These are phyloP conservation scores for Fragum sueziense DNA, from an alignment of 2,888 invertebrate genomes.

Conservation along the genomic window DNA sequence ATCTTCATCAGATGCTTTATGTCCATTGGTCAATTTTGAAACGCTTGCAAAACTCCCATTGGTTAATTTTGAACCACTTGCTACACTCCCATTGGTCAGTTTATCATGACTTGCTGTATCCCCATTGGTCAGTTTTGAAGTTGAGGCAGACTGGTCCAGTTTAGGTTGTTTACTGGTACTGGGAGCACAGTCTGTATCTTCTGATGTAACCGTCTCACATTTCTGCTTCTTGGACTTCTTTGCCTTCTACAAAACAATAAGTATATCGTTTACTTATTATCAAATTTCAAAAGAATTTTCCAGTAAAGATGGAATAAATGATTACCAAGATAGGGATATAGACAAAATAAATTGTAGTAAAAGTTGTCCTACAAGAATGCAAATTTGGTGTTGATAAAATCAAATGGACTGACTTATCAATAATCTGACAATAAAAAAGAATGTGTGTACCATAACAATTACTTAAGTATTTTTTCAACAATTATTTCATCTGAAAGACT, in stretches of 20 bases:
- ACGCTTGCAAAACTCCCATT: neutral
- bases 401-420: too few species aligned
- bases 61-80: slow-evolving; percentile 11
- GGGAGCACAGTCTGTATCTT: slow-evolving; percentile 51
- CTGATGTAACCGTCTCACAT: slow-evolving; percentile 43
- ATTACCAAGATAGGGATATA: too few species aligned
- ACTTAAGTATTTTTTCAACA: too few species aligned
- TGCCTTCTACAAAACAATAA: slow-evolving; percentile 83
- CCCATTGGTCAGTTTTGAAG: slow-evolving; percentile 56
- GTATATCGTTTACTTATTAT: too few species aligned
- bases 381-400: too few species aligned
- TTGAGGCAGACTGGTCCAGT: slow-evolving; percentile 27
- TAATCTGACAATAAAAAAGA: too few species aligned
- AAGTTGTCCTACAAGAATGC: too few species aligned
- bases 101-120: slow-evolving; percentile 61
- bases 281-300: too few species aligned
- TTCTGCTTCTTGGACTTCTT: slow-evolving; percentile 85
- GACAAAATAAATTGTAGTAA: too few species aligned
- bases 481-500: too few species aligned
- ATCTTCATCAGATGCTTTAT: slow-evolving; percentile 68
- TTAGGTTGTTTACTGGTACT: slow-evolving; percentile 63
- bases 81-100: slow-evolving; percentile 26
- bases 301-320: too few species aligned
- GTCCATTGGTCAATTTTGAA: slow-evolving; percentile 55
- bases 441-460: too few species aligned